phyloP scores from a whole-genome alignment of 2,113 vertebrate genomes.

The Laticauda colubrina region DNA sequence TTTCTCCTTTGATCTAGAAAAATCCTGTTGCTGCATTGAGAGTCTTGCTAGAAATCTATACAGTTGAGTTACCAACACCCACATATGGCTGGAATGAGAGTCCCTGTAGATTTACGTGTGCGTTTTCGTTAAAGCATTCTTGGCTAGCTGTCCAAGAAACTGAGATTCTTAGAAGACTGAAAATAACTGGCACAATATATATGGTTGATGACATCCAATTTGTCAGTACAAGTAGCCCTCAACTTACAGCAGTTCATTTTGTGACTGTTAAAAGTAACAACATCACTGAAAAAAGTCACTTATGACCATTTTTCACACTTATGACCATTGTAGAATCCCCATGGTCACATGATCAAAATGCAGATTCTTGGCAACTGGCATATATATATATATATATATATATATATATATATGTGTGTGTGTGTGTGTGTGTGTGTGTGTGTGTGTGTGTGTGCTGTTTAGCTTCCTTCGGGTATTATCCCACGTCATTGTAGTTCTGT shows the following conservation, averaged over 20 bases:
- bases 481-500: too few species aligned
- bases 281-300: neutral
- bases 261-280: neutral
- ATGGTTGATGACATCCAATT: neutral
- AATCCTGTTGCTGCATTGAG: neutral
- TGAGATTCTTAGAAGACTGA: neutral
- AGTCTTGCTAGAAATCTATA: neutral
- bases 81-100: neutral
- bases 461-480: too few species aligned
- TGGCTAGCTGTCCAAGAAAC: neutral
- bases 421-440: too few species aligned
- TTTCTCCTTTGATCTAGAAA: neutral
- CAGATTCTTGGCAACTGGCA: neutral
- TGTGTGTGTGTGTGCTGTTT: too few species aligned
- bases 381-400: neutral
- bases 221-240: neutral
- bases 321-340: neutral
- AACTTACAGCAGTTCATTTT: neutral
- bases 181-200: neutral
- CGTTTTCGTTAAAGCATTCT: neutral
- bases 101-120: neutral
- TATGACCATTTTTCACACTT: neutral
- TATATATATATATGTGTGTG: neutral
- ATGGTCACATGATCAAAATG: neutral
- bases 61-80: neutral